Base-by-base conservation (phyloP, 2,888 invertebrate species). In the Campoletis raptor region DNA sequence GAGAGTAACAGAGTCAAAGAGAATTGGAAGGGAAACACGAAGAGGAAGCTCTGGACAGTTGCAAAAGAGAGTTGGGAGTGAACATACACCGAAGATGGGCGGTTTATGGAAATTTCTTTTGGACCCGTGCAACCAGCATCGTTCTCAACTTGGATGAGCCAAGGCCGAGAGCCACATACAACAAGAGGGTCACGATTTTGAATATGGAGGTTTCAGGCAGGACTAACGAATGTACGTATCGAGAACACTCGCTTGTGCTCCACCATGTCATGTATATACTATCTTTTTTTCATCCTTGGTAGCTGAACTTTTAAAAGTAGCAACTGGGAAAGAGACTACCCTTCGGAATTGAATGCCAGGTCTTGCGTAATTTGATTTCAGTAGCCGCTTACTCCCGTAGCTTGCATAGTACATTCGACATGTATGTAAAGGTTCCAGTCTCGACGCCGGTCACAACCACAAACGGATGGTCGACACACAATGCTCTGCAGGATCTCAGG, bases 91-190 rank as follows among this genome's bases (percentile, higher is more conserved):
- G 87, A 85, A 90, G 90, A 92, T 90, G 89, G 88, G 88, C 88
- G 91, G 90, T 91, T 92, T 92, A 92, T 91, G 92, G 92, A 91
- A 92, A 92, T 92, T 90, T 91, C 89, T 84, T 86, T 77, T 69
- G 82, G 89, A 89, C 90, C 90, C 83, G 84, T 82, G 88, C 89
- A 85, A 57, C 83, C 70, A 69, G n/a, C 72, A 85, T 87, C 81
- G 84, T 72, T 66, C 76, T 85, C 74, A 78, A 81, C 73, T 37
- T 67, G 73, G 45, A 78, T 72, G 74, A 80, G 70, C 82, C 76
- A 76, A 80, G 70, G 80, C 69, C 73, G 52, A 66, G 80, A 61
- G 52, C 67, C 81, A 67, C 54, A 12, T 42, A 37, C 12, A 69
- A 36, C 57, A 61, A 78, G 57, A 72, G 79, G 74, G 67, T 79